Percentiles rank a stretch among this genome's conserved stretches.
phyloP scores from a whole-genome alignment of 2,113 vertebrate species.

The Pelodiscus sinensis region DNA sequence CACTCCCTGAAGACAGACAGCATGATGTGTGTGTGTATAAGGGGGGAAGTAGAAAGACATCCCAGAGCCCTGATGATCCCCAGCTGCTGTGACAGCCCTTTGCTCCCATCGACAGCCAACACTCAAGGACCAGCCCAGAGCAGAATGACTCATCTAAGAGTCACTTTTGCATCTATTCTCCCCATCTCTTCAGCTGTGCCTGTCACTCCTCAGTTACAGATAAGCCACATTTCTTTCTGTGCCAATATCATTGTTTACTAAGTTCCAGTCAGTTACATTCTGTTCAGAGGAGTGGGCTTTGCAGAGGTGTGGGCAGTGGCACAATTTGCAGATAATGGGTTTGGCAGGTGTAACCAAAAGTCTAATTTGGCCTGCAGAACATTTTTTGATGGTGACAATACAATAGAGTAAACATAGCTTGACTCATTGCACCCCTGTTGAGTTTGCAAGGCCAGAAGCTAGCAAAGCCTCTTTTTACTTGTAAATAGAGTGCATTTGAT shows the following conservation, averaged over 20 bases:
- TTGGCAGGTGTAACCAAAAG: background rate
- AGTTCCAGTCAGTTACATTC: background rate
- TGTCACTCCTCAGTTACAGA: background rate
- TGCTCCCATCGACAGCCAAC: fast-evolving
- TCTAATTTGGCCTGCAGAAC: background rate
- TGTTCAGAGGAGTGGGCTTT: background rate
- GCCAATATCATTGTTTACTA: background rate
- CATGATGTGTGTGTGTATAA: too few relatives aligned
- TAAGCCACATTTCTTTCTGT: background rate
- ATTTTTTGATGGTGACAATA: background rate
- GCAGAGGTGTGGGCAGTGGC: background rate
- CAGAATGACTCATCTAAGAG: background rate
- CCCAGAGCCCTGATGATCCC: background rate
- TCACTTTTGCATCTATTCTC: background rate
- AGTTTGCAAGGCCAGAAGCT: background rate
- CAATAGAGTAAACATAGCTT: fast-evolving
- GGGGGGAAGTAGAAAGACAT: background rate
- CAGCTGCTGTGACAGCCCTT: too few relatives aligned
- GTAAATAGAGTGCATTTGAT: background rate
- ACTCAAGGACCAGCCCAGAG: background rate
- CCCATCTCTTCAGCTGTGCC: background rate
- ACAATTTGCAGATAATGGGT: background rate
- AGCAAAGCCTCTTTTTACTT: background rate
- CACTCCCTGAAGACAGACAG: too few relatives aligned
- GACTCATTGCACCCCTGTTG: background rate